A percentile compares a stretch with the other conserved stretches of the same genome.
Conservation (phyloP, 2,113 vertebrate genomes). For the Chloropsis hardwickii region DNA sequence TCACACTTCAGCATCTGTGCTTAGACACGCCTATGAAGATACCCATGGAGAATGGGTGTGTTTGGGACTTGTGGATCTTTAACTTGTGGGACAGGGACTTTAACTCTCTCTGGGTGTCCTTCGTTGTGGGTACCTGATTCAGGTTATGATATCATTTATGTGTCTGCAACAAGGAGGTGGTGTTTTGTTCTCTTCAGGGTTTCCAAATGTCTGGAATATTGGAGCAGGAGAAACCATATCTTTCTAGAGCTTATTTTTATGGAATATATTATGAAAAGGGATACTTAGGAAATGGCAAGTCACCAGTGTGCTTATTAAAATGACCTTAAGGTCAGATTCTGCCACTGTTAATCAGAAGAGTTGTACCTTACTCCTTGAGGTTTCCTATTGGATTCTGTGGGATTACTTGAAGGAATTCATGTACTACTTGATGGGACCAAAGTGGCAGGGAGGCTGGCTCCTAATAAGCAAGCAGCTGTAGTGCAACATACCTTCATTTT, state of each 20-base stretch:
- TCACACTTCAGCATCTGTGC: background rate
- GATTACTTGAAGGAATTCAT: constrained; percentile 40
- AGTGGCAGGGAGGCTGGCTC: background rate
- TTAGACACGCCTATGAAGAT: background rate
- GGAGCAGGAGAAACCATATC: background rate
- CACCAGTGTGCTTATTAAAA: constrained; percentile 53
- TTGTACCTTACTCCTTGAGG: constrained; percentile 32
- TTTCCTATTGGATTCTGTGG: background rate
- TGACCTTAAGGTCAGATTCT: constrained; percentile 57
- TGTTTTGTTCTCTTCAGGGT: background rate
- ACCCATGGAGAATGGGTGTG: background rate
- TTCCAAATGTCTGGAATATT: constrained; percentile 15
- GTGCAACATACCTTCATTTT: background rate
- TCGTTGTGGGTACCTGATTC: no score
- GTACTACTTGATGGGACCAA: constrained; percentile 1
- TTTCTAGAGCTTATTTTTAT: constrained; percentile 47
- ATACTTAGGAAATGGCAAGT: constrained; percentile 36
- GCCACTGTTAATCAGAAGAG: constrained; percentile 52
- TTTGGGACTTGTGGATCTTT: background rate
- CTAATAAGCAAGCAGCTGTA: background rate
- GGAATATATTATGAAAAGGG: background rate
- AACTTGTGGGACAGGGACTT: background rate
- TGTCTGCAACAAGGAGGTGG: background rate
- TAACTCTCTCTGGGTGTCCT: background rate
- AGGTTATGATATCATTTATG: background rate